Percentiles rank a stretch among this genome's conserved stretches.
phyloP scores from a whole-genome alignment of 2,113 vertebrate genomes.

The Sporophila hypoxantha region DNA sequence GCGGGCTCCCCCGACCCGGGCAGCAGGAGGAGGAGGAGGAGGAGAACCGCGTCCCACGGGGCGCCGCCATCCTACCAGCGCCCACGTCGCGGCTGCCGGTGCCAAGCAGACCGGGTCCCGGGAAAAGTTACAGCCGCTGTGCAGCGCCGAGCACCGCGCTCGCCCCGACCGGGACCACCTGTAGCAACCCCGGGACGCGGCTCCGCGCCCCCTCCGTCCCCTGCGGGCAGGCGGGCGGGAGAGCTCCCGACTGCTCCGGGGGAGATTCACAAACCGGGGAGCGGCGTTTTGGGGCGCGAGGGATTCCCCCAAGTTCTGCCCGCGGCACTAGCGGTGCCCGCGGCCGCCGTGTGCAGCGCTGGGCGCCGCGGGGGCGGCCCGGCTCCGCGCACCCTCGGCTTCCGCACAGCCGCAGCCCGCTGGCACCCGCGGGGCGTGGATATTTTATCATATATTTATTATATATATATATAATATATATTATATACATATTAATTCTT shows the following conservation, averaged over 20 bases:
- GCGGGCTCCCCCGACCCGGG: not conserved
- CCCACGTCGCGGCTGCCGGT: not conserved
- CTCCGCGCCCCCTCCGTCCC: not conserved
- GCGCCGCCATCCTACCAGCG: not conserved
- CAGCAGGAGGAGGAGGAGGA: not conserved
- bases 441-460: not conserved
- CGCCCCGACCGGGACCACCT: not conserved
- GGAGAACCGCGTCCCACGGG: not conserved
- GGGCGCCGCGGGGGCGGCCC: conserved; percentile 16
- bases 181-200: not conserved
- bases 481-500: not conserved
- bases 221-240: not conserved
- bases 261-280: not conserved
- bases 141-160: not conserved
- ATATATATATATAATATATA: not conserved
- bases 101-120: not conserved
- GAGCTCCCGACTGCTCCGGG: not conserved
- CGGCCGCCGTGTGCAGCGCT: not conserved
- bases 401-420: not conserved
- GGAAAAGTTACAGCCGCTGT: not conserved
- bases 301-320: not conserved
- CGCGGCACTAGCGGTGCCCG: not conserved
- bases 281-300: not conserved
- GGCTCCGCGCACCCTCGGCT: not conserved
- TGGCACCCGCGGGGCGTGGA: not conserved